Evolutionary conservation across 2,888 invertebrate species (phyloP).

Genomic region (Pelosia muscerda): DNA sequence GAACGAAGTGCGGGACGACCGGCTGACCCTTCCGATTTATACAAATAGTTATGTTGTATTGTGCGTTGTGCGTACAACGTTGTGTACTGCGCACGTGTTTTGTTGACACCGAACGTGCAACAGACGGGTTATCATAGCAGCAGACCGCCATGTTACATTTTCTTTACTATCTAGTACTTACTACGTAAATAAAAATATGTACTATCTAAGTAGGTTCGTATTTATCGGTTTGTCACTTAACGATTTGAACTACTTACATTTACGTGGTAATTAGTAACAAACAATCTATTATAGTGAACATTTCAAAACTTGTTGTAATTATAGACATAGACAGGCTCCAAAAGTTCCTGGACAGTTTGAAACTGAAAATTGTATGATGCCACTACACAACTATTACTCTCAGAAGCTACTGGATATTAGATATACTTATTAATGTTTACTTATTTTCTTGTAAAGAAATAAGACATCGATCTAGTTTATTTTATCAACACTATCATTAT

Average conservation of each 20-base stretch:
- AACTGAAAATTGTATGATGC: too few species aligned
- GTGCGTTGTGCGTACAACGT: constrained; percentile 45
- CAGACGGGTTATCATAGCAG: constrained; percentile 40
- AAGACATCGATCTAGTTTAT: too few species aligned
- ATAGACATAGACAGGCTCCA: too few species aligned
- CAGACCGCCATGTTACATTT: constrained; percentile 20
- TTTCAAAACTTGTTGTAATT: not conserved
- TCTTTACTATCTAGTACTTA: constrained; percentile 20
- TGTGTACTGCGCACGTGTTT: constrained; percentile 46
- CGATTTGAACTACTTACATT: not conserved
- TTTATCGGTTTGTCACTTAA: not conserved
- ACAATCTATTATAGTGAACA: not conserved
- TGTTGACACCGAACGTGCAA: constrained; percentile 45
- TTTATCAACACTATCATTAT: too few species aligned
- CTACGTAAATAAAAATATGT: constrained; percentile 6
- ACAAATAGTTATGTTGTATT: constrained; percentile 40
- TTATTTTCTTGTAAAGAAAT: too few species aligned
- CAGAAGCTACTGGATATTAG: too few species aligned
- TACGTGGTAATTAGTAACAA: not conserved
- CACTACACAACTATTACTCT: too few species aligned
- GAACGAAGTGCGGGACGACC: constrained; percentile 43
- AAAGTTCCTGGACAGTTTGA: too few species aligned
- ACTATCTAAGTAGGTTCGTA: too few species aligned
- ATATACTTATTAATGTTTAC: too few species aligned
- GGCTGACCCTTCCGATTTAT: constrained; percentile 67